A percentile compares a stretch with the other conserved stretches of the same genome.
These are phyloP conservation scores for Agonum fuliginosum DNA, from an alignment of 2,888 invertebrate genomes.

Conservation along the genomic window DNA sequence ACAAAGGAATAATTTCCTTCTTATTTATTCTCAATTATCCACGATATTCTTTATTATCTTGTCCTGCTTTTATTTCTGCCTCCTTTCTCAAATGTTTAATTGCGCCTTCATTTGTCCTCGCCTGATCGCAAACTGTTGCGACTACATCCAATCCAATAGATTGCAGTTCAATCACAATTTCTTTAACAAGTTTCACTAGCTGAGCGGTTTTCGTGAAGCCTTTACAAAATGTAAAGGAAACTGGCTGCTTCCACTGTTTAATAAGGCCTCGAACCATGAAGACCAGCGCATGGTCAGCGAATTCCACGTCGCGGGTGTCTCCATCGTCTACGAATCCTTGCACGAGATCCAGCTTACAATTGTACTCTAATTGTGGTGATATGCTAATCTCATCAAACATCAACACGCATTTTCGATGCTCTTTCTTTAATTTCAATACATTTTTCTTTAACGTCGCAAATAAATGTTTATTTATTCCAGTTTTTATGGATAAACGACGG, in stretches of 20 bases:
- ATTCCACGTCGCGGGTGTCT: neutral
- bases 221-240: neutral
- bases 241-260: slow-evolving; percentile 2
- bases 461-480: slow-evolving; percentile 3
- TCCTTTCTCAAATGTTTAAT: neutral
- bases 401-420: too few species aligned
- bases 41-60: too few species aligned
- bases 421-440: neutral
- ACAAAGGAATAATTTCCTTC: neutral
- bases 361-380: neutral
- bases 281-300: slow-evolving; percentile 15
- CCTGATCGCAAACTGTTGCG: too few species aligned
- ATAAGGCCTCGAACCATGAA: slow-evolving; percentile 65
- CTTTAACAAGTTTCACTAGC: neutral
- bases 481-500: neutral
- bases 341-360: neutral
- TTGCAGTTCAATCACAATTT: neutral
- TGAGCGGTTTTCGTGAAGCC: neutral
- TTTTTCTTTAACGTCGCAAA: slow-evolving; percentile 28
- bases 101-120: neutral
- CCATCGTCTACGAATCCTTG: slow-evolving; percentile 11
- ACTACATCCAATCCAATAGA: neutral
- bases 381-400: slow-evolving; percentile 15
- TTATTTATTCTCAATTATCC: neutral
- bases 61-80: neutral